Evolutionary conservation across 2,797 vertebrate genomes (phyloP), one percentile per base, ranked within the genome.

Genomic region (Lacerta agilis): DNA sequence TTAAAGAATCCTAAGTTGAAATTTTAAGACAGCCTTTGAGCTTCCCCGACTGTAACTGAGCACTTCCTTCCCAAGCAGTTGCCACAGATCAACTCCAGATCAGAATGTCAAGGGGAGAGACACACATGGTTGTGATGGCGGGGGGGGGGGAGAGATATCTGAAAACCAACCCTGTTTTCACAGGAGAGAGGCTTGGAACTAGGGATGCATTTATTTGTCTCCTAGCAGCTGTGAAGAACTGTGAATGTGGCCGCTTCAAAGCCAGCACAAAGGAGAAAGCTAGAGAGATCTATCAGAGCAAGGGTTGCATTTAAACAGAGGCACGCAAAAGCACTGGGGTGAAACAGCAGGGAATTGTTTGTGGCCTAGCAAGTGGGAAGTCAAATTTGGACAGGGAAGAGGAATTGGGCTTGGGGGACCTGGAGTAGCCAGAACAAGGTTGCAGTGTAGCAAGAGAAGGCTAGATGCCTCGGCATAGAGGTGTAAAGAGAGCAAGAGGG

Each of bases 171-270:
- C 17, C 36, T 49, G 20, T 23, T 80, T 43, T 66, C 66, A 7
- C 25, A 43, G 5, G 67, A 13, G 20, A 11, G 67, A 7, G 55
- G 13, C 13, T 0, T 25, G n/a, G 69, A 66, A 85, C 45, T 29
- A 64, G 20, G 29, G 5, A 33, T 84, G 36, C 38, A 61, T 84
- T 84, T 84, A 83, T 85, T 88, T 61, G 10, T 85, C 58, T 85
- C 69, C n/a, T 23, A 76, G 71, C 58, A 81, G 15, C 69, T 64
- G 38, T 67, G 38, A 85, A 75, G 23, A 66, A 66, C n/a, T 13
- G 17, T 29, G 15, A 88, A 36, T 4, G 17, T 69, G 49, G 4
- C 38, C 25, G 33, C 38, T 55, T 80, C 67, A 85, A 83, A 67
- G 29, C 2, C 29, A 88, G 76, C 29, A 85, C n/a, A 73, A 55